Evolutionary conservation across 2,113 vertebrate genomes (phyloP).

Genomic region (Hyperopisus bebe): DNA sequence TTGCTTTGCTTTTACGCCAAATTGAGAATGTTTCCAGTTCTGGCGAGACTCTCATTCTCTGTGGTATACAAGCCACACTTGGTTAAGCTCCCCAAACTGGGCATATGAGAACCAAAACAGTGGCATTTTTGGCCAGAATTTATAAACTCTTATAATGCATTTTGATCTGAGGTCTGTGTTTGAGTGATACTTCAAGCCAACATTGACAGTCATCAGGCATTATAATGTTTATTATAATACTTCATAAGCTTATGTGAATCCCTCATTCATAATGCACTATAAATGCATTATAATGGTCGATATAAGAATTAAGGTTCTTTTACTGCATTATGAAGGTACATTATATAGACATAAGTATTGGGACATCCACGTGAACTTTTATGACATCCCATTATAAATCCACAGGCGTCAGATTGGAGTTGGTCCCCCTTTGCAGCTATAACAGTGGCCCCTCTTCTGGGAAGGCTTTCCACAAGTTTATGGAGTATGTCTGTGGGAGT

Average conservation of each 20-base stretch:
- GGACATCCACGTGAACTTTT: background rate
- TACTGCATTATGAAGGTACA: background rate
- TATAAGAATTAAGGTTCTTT: background rate
- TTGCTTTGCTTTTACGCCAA: conserved; percentile 38
- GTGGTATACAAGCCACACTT: background rate
- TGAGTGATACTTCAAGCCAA: background rate
- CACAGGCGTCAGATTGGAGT: background rate
- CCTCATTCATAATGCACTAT: background rate
- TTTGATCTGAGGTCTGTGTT: background rate
- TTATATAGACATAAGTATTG: background rate
- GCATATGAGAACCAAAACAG: background rate
- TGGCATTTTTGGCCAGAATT: background rate
- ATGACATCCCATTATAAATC: background rate
- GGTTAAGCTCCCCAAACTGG: background rate
- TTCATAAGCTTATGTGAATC: background rate
- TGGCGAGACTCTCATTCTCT: conserved; percentile 17
- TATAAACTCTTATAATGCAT: background rate
- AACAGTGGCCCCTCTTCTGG: background rate
- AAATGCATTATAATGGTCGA: background rate
- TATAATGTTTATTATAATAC: background rate
- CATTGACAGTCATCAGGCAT: background rate
- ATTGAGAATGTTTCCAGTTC: conserved; percentile 39
- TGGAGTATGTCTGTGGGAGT: background rate
- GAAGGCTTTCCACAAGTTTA: background rate
- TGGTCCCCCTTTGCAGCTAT: background rate